These are phyloP conservation scores for Pachycephala philippinensis DNA, from an alignment of 2,113 vertebrate species.

Conservation along the genomic window DNA sequence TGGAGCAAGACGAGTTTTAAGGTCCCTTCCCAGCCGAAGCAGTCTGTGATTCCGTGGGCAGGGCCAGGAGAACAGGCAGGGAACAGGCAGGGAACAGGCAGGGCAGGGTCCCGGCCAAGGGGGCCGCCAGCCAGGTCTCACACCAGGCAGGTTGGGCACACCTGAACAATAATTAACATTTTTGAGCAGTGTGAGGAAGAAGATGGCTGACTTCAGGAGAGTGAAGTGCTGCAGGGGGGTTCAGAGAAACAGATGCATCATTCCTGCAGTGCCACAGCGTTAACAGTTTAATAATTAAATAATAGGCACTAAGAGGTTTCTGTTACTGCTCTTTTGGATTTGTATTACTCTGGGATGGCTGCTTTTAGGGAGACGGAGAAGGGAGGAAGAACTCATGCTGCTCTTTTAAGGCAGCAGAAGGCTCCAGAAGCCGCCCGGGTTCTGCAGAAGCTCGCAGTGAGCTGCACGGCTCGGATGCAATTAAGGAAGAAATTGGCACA, in stretches of 20 bases:
- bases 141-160: rapidly evolving
- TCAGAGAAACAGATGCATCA: background rate
- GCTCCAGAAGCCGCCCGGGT: background rate
- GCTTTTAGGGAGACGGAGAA: background rate
- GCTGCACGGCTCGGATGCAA: background rate
- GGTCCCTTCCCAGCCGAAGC: no score
- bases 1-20: rapidly evolving
- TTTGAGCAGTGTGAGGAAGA: background rate
- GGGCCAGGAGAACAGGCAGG: background rate
- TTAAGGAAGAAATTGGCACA: background rate
- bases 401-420: background rate
- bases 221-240: background rate
- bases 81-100: background rate
- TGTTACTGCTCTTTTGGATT: background rate
- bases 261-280: background rate
- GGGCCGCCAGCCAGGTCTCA: background rate
- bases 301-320: background rate
- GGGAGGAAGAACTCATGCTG: background rate
- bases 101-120: background rate
- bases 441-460: background rate
- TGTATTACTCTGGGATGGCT: background rate
- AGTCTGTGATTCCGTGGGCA: rapidly evolving
- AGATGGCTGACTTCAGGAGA: background rate
- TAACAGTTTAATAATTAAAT: background rate
- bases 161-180: no score